phyloP scores from a whole-genome alignment of 2,113 vertebrate species.

The Arizona elegans region DNA sequence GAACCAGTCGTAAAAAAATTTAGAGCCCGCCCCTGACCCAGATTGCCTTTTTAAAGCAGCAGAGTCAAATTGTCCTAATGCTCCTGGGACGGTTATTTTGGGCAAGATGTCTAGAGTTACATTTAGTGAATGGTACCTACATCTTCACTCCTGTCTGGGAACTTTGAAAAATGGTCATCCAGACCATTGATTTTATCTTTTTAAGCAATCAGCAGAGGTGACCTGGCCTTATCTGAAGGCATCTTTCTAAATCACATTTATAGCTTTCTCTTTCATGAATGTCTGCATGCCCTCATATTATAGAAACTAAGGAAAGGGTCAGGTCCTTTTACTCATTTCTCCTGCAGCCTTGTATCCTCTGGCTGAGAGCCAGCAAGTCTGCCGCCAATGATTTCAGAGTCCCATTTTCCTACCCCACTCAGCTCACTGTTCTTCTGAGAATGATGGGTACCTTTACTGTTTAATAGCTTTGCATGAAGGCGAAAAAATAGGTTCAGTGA shows the following conservation, averaged over 20 bases:
- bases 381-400: neutral
- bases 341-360: neutral
- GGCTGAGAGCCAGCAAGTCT: neutral
- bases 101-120: neutral
- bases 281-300: neutral
- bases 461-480: neutral
- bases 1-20: too few relatives aligned
- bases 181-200: neutral
- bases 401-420: neutral
- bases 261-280: neutral
- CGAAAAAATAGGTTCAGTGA: neutral
- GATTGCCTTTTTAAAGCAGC: neutral
- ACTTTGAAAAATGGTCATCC: neutral
- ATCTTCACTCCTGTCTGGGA: neutral
- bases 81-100: neutral
- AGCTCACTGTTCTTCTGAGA: neutral
- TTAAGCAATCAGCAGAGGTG: neutral
- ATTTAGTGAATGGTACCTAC: neutral
- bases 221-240: neutral
- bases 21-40: neutral
- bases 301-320: neutral
- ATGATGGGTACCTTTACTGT: neutral
- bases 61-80: neutral
- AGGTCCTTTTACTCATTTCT: neutral
- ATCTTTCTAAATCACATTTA: neutral